Evolutionary conservation across 1,140 invertebrate genomes (phyloP).

Genomic region (Stegodyphus dumicola): DNA sequence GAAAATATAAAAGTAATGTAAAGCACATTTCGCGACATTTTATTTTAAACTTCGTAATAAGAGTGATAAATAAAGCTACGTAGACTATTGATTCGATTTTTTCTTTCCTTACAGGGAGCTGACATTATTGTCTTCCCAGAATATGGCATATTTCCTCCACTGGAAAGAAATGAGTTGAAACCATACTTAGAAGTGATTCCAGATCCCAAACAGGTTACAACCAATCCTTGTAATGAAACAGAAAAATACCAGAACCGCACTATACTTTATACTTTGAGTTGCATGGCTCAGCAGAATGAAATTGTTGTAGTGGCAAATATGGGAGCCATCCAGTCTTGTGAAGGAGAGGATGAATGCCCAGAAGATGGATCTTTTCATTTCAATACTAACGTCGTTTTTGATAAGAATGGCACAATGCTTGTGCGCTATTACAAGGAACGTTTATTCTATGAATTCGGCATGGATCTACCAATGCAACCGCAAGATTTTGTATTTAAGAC

Average conservation of each 20-base stretch:
- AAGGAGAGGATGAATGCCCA: constrained; percentile 63
- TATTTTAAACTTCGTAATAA: too few relatives aligned
- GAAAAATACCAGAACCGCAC: constrained; percentile 5
- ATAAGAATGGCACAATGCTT: constrained; percentile 73
- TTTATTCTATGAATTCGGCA: constrained; percentile 73
- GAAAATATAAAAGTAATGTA: too few relatives aligned
- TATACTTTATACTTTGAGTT: constrained; percentile 71
- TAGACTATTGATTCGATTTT: too few relatives aligned
- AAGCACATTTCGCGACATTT: too few relatives aligned
- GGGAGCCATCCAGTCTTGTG: background rate
- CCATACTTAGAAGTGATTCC: constrained; percentile 31
- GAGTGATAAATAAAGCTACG: too few relatives aligned
- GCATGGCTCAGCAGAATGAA: constrained; percentile 70
- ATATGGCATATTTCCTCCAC: constrained; percentile 68
- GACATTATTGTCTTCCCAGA: constrained; percentile 90
- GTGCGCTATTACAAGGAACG: constrained; percentile 83
- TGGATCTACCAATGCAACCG: constrained; percentile 71
- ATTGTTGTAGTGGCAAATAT: constrained; percentile 80
- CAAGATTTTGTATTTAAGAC: constrained; percentile 74
- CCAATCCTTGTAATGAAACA: constrained; percentile 33
- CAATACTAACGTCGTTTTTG: constrained; percentile 82
- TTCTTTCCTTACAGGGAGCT: constrained; percentile 69
- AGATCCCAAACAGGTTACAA: background rate
- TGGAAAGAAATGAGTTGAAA: background rate
- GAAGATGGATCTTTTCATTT: constrained; percentile 71